Conservation (phyloP, 2,888 invertebrate genomes). For the Pseudococcus viburni region DNA sequence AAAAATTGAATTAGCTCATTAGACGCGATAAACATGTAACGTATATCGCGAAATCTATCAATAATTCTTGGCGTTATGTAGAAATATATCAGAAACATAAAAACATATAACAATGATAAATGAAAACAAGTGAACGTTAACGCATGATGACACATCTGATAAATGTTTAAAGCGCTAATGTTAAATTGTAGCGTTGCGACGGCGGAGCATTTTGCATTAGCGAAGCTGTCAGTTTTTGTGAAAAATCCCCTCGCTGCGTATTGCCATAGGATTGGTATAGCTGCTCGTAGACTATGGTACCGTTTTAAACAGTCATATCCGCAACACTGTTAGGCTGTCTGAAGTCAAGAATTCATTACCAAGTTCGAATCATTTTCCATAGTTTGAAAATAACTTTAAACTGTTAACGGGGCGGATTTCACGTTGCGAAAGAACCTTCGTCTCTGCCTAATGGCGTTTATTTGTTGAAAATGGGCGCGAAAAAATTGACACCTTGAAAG, state of each 20-base stretch:
- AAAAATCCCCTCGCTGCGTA: constrained; percentile 49
- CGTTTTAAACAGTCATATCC: constrained; percentile 30
- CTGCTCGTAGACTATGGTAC: not conserved
- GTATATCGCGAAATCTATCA: not conserved
- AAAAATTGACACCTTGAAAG: constrained; percentile 20
- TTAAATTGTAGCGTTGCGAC: constrained; percentile 50
- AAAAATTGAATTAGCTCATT: not conserved
- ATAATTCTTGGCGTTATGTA: not conserved
- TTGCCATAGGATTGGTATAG: constrained; percentile 7
- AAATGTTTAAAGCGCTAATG: constrained; percentile 53
- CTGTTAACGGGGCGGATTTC: not conserved
- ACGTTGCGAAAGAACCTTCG: not conserved
- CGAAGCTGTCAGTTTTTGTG: constrained; percentile 52
- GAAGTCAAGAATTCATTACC: constrained; percentile 42
- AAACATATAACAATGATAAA: constrained; percentile 51
- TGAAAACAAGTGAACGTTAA: constrained; percentile 47
- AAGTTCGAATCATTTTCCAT: constrained; percentile 44
- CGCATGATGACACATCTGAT: constrained; percentile 58
- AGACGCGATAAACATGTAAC: not conserved
- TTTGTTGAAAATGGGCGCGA: not conserved
- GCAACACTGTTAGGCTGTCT: not conserved
- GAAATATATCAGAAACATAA: not conserved
- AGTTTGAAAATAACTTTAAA: constrained; percentile 22
- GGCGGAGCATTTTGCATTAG: constrained; percentile 47
- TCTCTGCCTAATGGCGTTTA: constrained; percentile 12